Evolutionary conservation across 2,888 invertebrate genomes (phyloP), one percentile per base, ranked within the genome.

Genomic region (Pollenia griseotomentosa): DNA sequence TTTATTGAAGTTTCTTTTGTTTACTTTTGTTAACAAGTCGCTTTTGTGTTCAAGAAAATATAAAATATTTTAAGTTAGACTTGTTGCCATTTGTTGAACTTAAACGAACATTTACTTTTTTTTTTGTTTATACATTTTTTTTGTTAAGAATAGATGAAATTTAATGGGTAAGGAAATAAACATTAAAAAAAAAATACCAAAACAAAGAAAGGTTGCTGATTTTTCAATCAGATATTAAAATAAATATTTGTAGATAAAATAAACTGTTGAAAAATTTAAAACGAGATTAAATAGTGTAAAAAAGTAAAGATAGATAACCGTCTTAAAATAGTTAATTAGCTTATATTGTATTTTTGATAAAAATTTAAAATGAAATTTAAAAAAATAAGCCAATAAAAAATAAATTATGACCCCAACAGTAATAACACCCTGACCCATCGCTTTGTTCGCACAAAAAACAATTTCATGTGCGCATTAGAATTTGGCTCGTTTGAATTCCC

Each of bases 21-120:
- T 66, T 42, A 55, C 12, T 68, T 75, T 68, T 75, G 59, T 82
- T 74, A 7, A 82, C 66, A 80, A 57, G 4, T 23, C 6, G 59
- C 19, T 63, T 73, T 65, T 65, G 33, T 71, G 16, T 80, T 81
- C 40, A 66, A 66, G 61, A 65, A 66, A 74, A 48, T 19, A 66
- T 14, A 14, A 66, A 48, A 48, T 23, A 42, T 51, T 46, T 74
- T 19, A 75, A 82, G 61, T 53, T 63, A 53, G 46, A 42, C 68
- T 83, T 73, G 59, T 83, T 73, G 59, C 12, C 33, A 59, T 68
- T 61, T 55, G 74, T 42, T 68, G 59, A 61, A 73, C 59, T 84
- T 59, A 79, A 73, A 59, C 33, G 59, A 46, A 19, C 78, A 66
- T 78, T 84, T 78, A 71, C 19, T 65, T 83, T n/a, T 12, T 23